A percentile compares a stretch with the other conserved stretches of the same genome.
Conservation (phyloP, 30 jellyfish, hydroid and myxozoan species). For the Euphysa ruthae region DNA sequence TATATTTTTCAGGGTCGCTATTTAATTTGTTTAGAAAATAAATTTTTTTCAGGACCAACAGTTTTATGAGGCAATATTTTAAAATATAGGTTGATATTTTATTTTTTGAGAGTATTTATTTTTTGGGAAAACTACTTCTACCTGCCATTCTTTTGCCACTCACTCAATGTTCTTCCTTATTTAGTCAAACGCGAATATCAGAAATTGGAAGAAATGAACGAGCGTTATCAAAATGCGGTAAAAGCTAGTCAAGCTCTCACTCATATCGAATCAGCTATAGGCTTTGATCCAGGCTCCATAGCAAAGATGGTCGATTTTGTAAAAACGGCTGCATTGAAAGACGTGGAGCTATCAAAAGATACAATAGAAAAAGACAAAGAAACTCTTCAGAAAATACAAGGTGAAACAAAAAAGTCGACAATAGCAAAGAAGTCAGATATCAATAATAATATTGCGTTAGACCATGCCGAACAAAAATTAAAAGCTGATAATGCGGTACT, state of each 20-base stretch:
- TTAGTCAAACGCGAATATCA: constrained; percentile 32
- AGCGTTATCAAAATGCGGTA: constrained; percentile 37
- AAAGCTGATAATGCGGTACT: constrained; percentile 61
- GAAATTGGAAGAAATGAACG: constrained; percentile 35
- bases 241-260: constrained; percentile 85
- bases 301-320: constrained; percentile 85
- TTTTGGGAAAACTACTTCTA: no score
- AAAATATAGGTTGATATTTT: no score
- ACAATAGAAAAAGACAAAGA: constrained; percentile 67
- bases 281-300: constrained; percentile 92
- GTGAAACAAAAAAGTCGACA: constrained; percentile 36
- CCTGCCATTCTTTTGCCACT: no score
- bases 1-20: no score
- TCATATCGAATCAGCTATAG: constrained; percentile 78
- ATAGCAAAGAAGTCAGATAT: constrained; percentile 23
- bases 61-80: no score
- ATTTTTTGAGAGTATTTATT: no score
- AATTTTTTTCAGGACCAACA: no score
- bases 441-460: constrained; percentile 34
- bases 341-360: constrained; percentile 60
- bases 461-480: constrained; percentile 59
- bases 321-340: constrained; percentile 83
- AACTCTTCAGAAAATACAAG: constrained; percentile 49
- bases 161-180: not conserved
- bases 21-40: no score